phyloP scores from a whole-genome alignment of 2,888 invertebrate genomes.

The Leptothorax acervorum region DNA sequence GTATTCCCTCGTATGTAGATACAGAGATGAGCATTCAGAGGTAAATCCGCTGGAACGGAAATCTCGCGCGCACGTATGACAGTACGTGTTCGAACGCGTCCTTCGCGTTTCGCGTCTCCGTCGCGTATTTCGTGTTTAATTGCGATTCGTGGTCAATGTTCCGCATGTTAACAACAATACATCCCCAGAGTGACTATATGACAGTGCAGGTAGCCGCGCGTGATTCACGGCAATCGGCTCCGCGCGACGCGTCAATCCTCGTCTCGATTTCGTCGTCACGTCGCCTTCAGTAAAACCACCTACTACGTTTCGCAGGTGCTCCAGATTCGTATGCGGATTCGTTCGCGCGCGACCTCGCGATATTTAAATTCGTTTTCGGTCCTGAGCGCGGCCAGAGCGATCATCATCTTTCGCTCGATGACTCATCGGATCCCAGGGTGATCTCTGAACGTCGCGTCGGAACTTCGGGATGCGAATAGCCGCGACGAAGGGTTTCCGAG shows the following conservation, averaged over 20 bases:
- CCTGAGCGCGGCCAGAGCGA: not conserved
- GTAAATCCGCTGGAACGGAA: not conserved
- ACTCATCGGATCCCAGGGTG: not conserved
- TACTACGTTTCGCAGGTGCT: not conserved
- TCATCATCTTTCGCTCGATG: no score
- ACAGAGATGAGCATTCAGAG: not conserved
- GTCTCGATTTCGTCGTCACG: not conserved
- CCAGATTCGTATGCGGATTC: not conserved
- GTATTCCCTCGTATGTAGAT: not conserved
- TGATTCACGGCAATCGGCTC: not conserved
- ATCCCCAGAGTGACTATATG: not conserved
- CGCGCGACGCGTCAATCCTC: not conserved
- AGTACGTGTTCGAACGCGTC: not conserved
- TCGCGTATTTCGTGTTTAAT: not conserved
- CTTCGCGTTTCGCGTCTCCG: not conserved
- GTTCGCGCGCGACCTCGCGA: not conserved
- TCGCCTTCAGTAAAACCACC: not conserved
- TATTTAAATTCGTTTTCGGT: not conserved
- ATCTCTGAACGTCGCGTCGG: not conserved
- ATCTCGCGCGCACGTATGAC: not conserved
- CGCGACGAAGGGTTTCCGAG: not conserved
- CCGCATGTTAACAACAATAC: not conserved
- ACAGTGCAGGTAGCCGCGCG: not conserved
- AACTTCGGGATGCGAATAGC: conserved; percentile 15
- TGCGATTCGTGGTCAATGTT: not conserved